Evolutionary conservation across 2,888 invertebrate species (phyloP), one percentile per base, ranked within the genome.

Genomic region (Volucella bombylans): DNA sequence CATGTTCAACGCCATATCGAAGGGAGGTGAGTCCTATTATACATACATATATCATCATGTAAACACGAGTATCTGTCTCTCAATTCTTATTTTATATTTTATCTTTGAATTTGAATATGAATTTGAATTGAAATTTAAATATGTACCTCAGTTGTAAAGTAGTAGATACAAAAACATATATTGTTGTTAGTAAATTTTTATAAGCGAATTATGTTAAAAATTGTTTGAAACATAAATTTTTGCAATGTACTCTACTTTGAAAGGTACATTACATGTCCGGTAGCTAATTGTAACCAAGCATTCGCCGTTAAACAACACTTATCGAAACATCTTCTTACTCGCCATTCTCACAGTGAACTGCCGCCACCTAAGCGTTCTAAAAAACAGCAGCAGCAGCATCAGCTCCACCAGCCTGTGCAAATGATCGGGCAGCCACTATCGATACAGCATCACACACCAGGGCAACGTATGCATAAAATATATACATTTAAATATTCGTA

Each of bases 271-370:
- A 90, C 90, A 86, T 92, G 92, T 86, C 91, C 91, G 87, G 91
- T 92, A 87, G 88, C 90, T 83, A 91, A 90, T 88, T 92, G 92
- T 86, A 90, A 89, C 85, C 91, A 92, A 88, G 91, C 91, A 45
- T 92, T 92, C 88, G 90, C 92, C 31, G 90, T 91, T 73, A 92
- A 92, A 83, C 91, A 92, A 88, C 92, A 92, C 89, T 89, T 92
- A 85, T 91, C 91, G 65, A 92, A 92, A 88, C 92, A 92, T 87
- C 89, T 92, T 89, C 89, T 92, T 88, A 90, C 90, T 86, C 90
- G 90, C 87, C 92, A 92, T 88, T 90, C 92, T 76, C 91, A 91
- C 87, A 91, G 90, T 86, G 91, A 91, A 87, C 87, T 91, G 88
- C 91, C 91, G 88, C 91, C 91, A 76, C 91, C 91, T 68, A 91